Evolutionary conservation across 1,140 invertebrate species (phyloP).

Genomic region (Magallana gigas): DNA sequence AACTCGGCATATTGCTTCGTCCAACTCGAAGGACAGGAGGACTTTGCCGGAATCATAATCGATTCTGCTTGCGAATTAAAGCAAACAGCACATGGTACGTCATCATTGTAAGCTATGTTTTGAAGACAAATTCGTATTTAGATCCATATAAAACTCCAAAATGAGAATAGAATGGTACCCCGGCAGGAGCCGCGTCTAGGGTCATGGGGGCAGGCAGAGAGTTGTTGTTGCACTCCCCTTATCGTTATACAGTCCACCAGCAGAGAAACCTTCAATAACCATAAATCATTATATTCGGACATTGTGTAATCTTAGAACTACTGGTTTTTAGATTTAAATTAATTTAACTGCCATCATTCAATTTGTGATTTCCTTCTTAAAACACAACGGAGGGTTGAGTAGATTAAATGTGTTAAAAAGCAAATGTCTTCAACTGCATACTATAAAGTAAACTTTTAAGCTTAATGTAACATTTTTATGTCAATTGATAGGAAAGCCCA

Average conservation of each 20-base stretch:
- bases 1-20: constrained; percentile 3
- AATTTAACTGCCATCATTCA: too few species aligned
- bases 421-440: too few species aligned
- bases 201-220: constrained; percentile 46
- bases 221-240: constrained; percentile 2
- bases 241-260: not conserved
- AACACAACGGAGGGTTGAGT: too few species aligned
- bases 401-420: too few species aligned
- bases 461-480: too few species aligned
- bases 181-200: not conserved
- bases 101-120: not conserved
- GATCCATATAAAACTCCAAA: constrained; percentile 29
- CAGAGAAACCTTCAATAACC: constrained; percentile 21
- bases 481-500: too few species aligned
- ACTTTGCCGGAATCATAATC: constrained; percentile 38
- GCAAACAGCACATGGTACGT: constrained; percentile 53
- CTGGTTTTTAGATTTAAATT: too few species aligned
- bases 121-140: constrained; percentile 26
- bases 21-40: not conserved
- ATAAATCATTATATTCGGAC: too few species aligned
- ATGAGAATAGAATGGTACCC: not conserved
- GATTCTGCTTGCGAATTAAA: not conserved
- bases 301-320: too few species aligned
- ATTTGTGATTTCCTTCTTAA: too few species aligned
- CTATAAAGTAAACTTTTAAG: too few species aligned